phyloP scores from a whole-genome alignment of 1,140 invertebrate species.

The Zaprionus davidi region DNA sequence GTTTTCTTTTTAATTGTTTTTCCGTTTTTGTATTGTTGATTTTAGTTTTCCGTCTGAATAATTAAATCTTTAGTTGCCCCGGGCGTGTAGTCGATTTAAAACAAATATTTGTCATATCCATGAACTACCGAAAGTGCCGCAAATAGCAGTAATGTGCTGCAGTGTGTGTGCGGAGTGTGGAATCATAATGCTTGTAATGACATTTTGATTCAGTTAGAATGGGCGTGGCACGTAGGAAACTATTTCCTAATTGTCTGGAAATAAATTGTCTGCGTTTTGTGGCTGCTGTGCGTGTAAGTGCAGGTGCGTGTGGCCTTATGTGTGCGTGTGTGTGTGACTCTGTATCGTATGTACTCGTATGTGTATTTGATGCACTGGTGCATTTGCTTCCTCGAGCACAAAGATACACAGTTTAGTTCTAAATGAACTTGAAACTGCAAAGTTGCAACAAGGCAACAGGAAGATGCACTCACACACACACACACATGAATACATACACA shows the following conservation, averaged over 20 bases:
- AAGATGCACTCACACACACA: conserved; percentile 1
- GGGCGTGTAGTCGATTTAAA: conserved; percentile 7
- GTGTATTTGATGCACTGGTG: conserved; percentile 5
- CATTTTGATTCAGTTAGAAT: conserved; percentile 34
- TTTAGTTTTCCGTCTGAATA: conserved; percentile 7
- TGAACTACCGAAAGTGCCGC: background rate
- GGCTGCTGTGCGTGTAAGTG: background rate
- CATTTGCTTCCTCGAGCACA: conserved; percentile 21
- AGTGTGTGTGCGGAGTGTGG: background rate
- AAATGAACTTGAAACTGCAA: conserved; percentile 45
- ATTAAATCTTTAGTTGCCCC: background rate
- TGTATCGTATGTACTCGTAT: background rate
- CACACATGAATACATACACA: background rate
- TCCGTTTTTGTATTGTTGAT: background rate
- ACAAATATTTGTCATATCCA: conserved; percentile 9
- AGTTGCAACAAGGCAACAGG: conserved; percentile 35
- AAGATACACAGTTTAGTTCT: conserved; percentile 30
- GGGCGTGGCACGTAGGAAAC: conserved; percentile 41
- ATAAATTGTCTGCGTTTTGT: conserved; percentile 41
- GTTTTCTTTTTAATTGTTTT: background rate
- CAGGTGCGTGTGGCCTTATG: background rate
- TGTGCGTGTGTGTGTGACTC: background rate
- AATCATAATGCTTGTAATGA: conserved; percentile 25
- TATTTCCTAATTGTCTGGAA: conserved; percentile 58
- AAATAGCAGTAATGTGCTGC: background rate